A percentile compares a stretch with the other conserved stretches of the same genome.
These are phyloP conservation scores for Euphydryas editha DNA, from an alignment of 2,888 invertebrate species.

Conservation along the genomic window DNA sequence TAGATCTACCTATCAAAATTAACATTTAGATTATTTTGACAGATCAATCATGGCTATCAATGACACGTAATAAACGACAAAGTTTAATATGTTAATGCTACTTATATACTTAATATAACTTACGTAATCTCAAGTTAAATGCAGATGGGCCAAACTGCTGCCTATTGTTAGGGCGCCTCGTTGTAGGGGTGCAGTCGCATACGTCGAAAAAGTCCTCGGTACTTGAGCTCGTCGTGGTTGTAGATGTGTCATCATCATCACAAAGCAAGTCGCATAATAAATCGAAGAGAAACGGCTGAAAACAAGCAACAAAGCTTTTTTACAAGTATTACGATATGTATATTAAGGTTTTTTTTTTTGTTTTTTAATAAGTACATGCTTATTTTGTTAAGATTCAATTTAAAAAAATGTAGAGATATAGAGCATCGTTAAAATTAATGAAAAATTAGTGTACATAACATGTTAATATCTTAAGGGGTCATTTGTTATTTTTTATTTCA, in stretches of 20 bases:
- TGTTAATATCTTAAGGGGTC: too few species aligned
- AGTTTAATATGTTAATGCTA: background rate
- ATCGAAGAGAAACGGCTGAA: conserved; percentile 61
- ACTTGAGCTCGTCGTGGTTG: conserved; percentile 46
- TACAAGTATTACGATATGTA: too few species aligned
- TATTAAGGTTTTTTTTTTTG: too few species aligned
- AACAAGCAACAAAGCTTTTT: background rate
- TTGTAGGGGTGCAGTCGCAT: conserved; percentile 44
- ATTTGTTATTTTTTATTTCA: too few species aligned
- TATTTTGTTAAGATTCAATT: too few species aligned
- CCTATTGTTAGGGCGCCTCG: conserved; percentile 39
- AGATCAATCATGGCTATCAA: too few species aligned
- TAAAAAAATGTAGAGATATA: too few species aligned
- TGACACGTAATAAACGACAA: background rate
- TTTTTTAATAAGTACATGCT: too few species aligned
- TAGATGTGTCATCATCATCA: conserved; percentile 55
- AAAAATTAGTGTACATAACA: too few species aligned
- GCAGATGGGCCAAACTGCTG: conserved; percentile 39
- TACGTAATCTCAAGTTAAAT: conserved; percentile 56
- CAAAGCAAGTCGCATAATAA: conserved; percentile 60
- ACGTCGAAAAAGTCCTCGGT: conserved; percentile 41
- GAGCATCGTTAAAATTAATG: too few species aligned
- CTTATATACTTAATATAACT: conserved; percentile 41
- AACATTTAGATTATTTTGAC: too few species aligned
- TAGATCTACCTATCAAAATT: too few species aligned